Evolutionary conservation across 2,113 vertebrate species (phyloP), one percentile per base, ranked within the genome.

Genomic region (Malurus cyaneus): DNA sequence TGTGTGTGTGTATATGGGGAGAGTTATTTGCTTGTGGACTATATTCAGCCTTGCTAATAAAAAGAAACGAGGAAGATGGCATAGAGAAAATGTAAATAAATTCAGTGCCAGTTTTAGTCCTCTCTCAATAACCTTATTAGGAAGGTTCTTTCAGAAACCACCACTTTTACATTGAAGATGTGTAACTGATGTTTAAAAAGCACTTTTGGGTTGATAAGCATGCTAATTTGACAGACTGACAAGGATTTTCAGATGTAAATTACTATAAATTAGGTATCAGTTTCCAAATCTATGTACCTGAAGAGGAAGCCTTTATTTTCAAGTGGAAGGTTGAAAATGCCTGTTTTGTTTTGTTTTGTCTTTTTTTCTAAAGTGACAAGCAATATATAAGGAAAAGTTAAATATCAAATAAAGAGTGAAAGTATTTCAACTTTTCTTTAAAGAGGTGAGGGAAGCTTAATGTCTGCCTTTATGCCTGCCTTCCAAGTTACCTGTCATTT

Each of bases 21-120:
- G 67, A 70, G 52, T 66, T 79, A 77, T 66, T 84, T 84, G 53
- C 36, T 60, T 77, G 56, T 4, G 6, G 66, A 72, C 25, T 60
- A 71, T 44, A 76, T 16, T 21, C 54, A 94, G 49, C 62, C 69
- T 92, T 73, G 31, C 34, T 80, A 85, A 74, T 71, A 79, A 80
- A 88, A 96, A 85, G 41, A 61, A 54, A 34, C 91, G 76, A 65
- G 19, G 52, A 79, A 50, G n/a, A 42, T 70, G 61, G 61, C 9
- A 1, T 7, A 89, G 41, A 80, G 76, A 80, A 96, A 93, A 92
- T 72, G 54, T 74, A 93, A 96, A 59, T 83, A 66, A 85, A 85
- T 65, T 92, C 76, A n/a, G 47, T 92, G 77, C 56, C 81, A 88
- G 47, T 69, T 93, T 82, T 61, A n/a, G 2, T 74, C 19, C 47